Evolutionary conservation across 2,888 invertebrate species (phyloP).

Genomic region (Ophion obscuratus): DNA sequence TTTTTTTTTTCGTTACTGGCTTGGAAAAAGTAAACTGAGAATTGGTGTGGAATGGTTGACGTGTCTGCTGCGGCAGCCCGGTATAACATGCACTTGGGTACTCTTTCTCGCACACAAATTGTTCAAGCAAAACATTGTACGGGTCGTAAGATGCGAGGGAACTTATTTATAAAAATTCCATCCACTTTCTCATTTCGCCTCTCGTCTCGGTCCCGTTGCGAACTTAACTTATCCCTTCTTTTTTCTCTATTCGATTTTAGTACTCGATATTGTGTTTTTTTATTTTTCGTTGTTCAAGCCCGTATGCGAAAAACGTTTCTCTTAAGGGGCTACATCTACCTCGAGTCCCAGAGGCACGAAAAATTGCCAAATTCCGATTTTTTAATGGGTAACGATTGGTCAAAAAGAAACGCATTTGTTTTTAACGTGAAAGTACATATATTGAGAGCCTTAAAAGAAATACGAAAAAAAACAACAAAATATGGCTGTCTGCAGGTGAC

Average conservation of each 20-base stretch:
- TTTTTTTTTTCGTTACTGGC: slow-evolving; percentile 43
- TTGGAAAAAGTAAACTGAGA: slow-evolving; percentile 43
- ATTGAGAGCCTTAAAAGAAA: too few species aligned
- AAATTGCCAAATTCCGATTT: too few species aligned
- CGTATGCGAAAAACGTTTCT: neutral
- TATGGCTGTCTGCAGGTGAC: too few species aligned
- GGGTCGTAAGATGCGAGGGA: neutral
- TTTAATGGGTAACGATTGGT: too few species aligned
- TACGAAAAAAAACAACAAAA: too few species aligned
- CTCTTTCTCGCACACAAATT: slow-evolving; percentile 56
- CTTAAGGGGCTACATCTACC: too few species aligned
- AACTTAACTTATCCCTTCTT: neutral
- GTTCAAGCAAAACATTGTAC: slow-evolving; percentile 11
- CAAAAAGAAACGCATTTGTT: too few species aligned
- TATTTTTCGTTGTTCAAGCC: neutral
- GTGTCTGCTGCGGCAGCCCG: slow-evolving; percentile 54
- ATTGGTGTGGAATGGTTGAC: slow-evolving; percentile 53
- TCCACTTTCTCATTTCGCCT: slow-evolving; percentile 30
- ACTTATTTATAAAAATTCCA: neutral
- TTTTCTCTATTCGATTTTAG: neutral
- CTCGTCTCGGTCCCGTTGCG: neutral
- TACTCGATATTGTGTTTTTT: slow-evolving; percentile 14
- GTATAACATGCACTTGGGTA: slow-evolving; percentile 71
- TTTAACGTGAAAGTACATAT: too few species aligned
- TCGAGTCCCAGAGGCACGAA: too few species aligned